Conservation (phyloP, 2,797 vertebrate species). For the Lacerta viridis region DNA sequence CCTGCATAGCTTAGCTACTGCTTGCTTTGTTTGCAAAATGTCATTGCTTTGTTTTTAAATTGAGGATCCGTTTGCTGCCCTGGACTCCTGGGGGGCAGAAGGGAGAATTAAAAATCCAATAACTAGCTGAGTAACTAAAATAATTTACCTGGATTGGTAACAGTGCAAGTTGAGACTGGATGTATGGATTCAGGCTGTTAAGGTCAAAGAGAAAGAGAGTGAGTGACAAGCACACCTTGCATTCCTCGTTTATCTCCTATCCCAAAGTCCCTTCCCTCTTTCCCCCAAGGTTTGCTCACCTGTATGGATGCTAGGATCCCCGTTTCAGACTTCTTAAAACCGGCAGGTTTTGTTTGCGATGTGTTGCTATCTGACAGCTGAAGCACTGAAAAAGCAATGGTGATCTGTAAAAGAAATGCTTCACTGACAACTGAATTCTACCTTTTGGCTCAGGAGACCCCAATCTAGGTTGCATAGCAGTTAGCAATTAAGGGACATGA, state of each 20-base stretch:
- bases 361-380: not conserved
- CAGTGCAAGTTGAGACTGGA: not conserved
- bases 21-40: too few relatives aligned
- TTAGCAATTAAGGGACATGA: not conserved
- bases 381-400: not conserved
- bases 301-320: not conserved
- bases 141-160: not conserved
- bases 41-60: too few relatives aligned
- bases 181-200: not conserved
- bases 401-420: not conserved
- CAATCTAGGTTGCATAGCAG: not conserved
- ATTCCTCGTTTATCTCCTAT: not conserved
- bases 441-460: not conserved
- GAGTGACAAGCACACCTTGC: not conserved
- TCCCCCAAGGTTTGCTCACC: not conserved
- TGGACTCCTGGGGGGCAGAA: too few relatives aligned
- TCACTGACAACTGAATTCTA: not conserved
- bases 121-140: too few relatives aligned
- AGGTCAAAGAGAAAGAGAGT: not conserved
- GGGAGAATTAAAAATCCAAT: too few relatives aligned
- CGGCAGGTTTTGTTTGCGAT: not conserved
- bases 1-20: too few relatives aligned
- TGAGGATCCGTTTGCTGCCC: too few relatives aligned
- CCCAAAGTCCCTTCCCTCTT: not conserved
- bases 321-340: not conserved